Percentiles rank a stretch among this genome's conserved stretches.
Conservation (phyloP, 2,888 invertebrate species). For the Drosophila tanythrix region DNA sequence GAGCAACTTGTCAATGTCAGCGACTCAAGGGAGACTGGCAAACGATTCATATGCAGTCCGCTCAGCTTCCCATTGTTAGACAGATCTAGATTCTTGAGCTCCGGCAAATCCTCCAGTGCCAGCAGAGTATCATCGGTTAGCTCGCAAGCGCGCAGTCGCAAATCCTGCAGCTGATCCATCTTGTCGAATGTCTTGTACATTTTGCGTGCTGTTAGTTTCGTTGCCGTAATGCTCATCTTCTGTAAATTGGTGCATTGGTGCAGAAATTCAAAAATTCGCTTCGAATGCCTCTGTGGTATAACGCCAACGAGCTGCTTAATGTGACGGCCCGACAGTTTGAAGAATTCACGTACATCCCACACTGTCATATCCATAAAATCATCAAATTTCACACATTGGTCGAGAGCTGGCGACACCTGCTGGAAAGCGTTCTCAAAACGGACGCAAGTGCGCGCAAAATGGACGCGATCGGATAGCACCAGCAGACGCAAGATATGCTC, state of each 20-base stretch:
- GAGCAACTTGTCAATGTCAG: conserved; percentile 31
- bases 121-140: conserved; percentile 22
- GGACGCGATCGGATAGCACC: conserved; percentile 54
- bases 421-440: conserved; percentile 59
- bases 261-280: conserved; percentile 29
- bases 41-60: conserved; percentile 22
- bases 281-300: conserved; percentile 24
- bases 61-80: conserved; percentile 20
- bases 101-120: conserved; percentile 27
- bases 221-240: conserved; percentile 16
- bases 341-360: conserved; percentile 70
- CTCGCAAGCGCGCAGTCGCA: conserved; percentile 29
- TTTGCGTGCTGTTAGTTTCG: neutral
- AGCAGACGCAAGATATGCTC: conserved; percentile 47
- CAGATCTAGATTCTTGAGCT: conserved; percentile 44
- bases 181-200: conserved; percentile 36
- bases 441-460: conserved; percentile 60
- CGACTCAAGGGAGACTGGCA: conserved; percentile 29
- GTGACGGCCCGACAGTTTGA: conserved; percentile 43
- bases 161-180: conserved; percentile 13
- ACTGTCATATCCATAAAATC: conserved; percentile 44
- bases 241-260: conserved; percentile 31
- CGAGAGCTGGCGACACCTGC: conserved; percentile 28
- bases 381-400: conserved; percentile 30
- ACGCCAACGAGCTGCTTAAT: conserved; percentile 35